phyloP scores from a whole-genome alignment of 2,113 vertebrate species.

The Noturus placidus region DNA sequence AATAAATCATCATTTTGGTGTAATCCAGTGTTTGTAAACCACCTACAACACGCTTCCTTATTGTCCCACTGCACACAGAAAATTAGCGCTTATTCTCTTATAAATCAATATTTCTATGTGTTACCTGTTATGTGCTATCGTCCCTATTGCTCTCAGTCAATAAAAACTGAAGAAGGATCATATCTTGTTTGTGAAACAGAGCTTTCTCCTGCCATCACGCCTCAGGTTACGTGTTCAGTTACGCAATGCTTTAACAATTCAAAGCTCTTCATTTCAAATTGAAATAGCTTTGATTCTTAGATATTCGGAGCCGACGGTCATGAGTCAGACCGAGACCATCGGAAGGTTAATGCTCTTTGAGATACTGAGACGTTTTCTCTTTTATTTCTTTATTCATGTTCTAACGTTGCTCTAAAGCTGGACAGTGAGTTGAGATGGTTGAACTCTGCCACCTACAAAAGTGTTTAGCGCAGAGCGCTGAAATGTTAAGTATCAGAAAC shows the following conservation, averaged over 20 bases:
- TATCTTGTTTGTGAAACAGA: neutral
- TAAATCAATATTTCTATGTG: neutral
- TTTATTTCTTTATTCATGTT: conserved; percentile 12
- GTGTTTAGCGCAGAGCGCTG: neutral
- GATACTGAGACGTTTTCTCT: neutral
- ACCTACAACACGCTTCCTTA: neutral
- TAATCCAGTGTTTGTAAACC: neutral
- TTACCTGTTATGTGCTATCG: neutral
- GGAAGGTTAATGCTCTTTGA: conserved; percentile 21
- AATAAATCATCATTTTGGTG: neutral
- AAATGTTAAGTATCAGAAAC: neutral
- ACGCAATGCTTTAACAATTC: neutral
- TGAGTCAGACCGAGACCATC: neutral
- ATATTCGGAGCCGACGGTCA: neutral
- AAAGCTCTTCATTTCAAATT: conserved; percentile 12
- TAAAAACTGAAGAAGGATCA: neutral
- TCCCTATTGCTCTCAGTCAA: neutral
- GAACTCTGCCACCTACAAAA: neutral
- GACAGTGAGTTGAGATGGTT: neutral
- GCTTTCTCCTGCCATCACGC: neutral
- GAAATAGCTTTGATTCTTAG: neutral
- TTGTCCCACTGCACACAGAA: neutral
- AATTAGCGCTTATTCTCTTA: neutral
- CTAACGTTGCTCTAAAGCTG: neutral
- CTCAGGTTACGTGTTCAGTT: neutral